These are phyloP conservation scores for Neolamprologus kungweensis DNA, from an alignment of 2,113 vertebrate genomes.

Conservation along the genomic window DNA sequence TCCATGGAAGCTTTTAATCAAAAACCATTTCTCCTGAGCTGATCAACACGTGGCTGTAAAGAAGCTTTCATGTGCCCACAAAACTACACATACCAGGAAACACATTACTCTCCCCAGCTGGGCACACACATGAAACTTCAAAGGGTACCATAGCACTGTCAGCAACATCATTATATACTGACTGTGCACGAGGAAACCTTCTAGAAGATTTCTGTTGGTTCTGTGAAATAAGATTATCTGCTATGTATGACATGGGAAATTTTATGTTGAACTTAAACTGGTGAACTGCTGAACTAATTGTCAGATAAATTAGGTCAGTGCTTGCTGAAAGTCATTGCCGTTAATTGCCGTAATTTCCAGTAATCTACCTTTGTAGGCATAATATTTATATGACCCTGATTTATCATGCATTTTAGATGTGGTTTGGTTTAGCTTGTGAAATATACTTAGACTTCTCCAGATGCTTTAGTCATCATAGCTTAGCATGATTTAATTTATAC, in stretches of 20 bases:
- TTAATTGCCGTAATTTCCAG: neutral
- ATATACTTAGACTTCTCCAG: neutral
- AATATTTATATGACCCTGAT: neutral
- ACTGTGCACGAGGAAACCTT: neutral
- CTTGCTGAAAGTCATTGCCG: neutral
- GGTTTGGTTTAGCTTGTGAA: neutral
- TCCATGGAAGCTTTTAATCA: conserved; percentile 22
- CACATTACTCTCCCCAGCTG: neutral
- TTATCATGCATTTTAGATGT: neutral
- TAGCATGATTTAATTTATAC: neutral
- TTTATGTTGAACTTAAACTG: neutral
- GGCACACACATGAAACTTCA: neutral
- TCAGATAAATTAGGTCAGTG: neutral
- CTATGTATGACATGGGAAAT: neutral
- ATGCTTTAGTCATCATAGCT: neutral
- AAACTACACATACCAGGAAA: neutral
- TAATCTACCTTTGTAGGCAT: neutral
- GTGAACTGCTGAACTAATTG: neutral
- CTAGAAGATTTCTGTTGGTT: conserved; percentile 1
- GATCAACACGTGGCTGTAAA: conserved; percentile 24
- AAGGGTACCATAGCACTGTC: neutral
- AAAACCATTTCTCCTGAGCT: conserved; percentile 2
- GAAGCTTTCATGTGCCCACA: conserved; percentile 30
- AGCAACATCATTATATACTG: neutral
- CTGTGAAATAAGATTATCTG: conserved; percentile 10